These are phyloP conservation scores for Pandemis corylana DNA, from an alignment of 2,888 invertebrate species.

Conservation along the genomic window DNA sequence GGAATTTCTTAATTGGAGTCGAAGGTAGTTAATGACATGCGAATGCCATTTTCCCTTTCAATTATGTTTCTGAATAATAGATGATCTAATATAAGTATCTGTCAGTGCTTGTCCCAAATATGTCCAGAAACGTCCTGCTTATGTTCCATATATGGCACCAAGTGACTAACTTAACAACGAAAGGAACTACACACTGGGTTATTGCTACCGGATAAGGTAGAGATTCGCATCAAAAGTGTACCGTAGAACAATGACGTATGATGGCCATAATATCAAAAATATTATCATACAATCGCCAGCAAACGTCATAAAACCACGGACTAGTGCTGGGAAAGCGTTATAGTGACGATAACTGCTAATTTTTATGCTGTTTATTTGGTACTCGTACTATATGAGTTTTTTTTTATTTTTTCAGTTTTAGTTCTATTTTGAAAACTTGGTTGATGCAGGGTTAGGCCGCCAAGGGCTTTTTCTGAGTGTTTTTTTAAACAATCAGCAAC, in stretches of 20 bases:
- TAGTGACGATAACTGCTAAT: background rate
- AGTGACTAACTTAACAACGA: slow-evolving; percentile 31
- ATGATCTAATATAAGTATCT: background rate
- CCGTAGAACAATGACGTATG: slow-evolving; percentile 64
- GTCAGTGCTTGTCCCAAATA: background rate
- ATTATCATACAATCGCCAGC: slow-evolving; percentile 80
- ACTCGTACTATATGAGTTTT: too few relatives aligned
- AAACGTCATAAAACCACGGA: slow-evolving; percentile 59
- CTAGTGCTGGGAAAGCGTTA: slow-evolving; percentile 45
- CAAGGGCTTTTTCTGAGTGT: too few relatives aligned
- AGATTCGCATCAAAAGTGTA: slow-evolving; percentile 25
- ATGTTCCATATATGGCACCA: slow-evolving; percentile 19
- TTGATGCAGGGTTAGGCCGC: too few relatives aligned
- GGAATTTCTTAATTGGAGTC: too few relatives aligned
- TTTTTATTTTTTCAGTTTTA: too few relatives aligned
- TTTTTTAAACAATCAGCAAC: too few relatives aligned
- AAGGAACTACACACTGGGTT: slow-evolving; percentile 39
- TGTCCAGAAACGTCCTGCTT: slow-evolving; percentile 7
- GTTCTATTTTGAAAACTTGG: too few relatives aligned
- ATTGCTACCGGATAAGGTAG: slow-evolving; percentile 45
- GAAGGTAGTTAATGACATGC: too few relatives aligned
- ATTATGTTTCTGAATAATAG: background rate
- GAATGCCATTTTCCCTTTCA: slow-evolving; percentile 2
- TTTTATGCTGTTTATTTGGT: background rate
- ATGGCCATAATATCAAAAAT: slow-evolving; percentile 71